These are phyloP conservation scores for Allacma fusca DNA, from an alignment of 2,888 invertebrate species.

Conservation along the genomic window DNA sequence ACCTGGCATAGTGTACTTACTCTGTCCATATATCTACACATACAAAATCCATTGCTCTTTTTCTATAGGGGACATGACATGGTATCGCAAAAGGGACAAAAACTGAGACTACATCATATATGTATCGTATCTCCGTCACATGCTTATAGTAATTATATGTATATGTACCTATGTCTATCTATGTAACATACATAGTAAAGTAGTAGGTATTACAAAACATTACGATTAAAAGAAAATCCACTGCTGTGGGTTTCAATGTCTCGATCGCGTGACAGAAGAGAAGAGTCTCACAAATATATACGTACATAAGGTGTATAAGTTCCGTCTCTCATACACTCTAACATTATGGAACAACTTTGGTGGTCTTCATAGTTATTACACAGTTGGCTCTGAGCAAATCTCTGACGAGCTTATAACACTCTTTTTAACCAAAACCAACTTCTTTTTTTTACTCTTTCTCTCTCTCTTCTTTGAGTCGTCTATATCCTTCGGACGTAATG, in stretches of 20 bases:
- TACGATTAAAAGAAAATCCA: conserved; percentile 20
- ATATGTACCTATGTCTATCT: too few relatives aligned
- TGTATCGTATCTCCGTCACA: too few relatives aligned
- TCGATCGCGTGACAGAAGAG: conserved; percentile 45
- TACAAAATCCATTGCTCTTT: too few relatives aligned
- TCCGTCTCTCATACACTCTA: neutral
- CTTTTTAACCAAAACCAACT: neutral
- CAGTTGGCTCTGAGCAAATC: conserved; percentile 39
- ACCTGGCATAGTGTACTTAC: too few relatives aligned
- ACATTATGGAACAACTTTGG: conserved; percentile 32
- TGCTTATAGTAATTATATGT: too few relatives aligned
- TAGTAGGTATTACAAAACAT: neutral
- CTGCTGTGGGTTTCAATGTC: conserved; percentile 25
- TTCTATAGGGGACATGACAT: too few relatives aligned
- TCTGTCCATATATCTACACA: too few relatives aligned
- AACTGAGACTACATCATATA: too few relatives aligned
- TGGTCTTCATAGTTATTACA: conserved; percentile 43
- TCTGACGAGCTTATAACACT: conserved; percentile 30
- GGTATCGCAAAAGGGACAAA: too few relatives aligned
- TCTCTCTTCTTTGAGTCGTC: neutral
- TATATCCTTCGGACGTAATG: too few relatives aligned
- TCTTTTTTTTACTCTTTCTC: neutral
- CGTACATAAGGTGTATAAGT: too few relatives aligned
- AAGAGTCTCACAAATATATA: neutral
- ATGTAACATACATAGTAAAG: too few relatives aligned